Percentiles rank a stretch among this genome's conserved stretches.
Conservation (phyloP, 2,888 invertebrate species). For the Ormyrus pomaceus region DNA sequence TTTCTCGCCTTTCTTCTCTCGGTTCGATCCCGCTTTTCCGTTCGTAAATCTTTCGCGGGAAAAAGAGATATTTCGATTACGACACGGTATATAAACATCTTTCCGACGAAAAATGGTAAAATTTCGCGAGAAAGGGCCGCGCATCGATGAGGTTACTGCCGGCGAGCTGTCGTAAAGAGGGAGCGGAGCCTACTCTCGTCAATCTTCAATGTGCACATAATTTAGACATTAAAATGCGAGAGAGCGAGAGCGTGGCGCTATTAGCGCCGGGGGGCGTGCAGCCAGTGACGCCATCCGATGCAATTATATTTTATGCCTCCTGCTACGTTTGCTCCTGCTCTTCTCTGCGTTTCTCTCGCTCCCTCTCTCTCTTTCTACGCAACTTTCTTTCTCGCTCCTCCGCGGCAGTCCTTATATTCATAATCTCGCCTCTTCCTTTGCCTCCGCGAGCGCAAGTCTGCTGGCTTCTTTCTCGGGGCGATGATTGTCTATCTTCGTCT, state of each 20-base stretch:
- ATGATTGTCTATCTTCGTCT: conserved; percentile 49
- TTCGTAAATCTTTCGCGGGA: conserved; percentile 50
- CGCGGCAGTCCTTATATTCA: conserved; percentile 33
- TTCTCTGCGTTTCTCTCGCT: conserved; percentile 52
- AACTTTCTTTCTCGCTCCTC: conserved; percentile 55
- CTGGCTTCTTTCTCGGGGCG: conserved; percentile 27
- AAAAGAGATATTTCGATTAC: conserved; percentile 42
- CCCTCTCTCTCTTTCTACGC: conserved; percentile 32
- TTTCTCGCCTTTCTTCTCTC: conserved; percentile 20
- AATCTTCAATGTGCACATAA: conserved; percentile 73
- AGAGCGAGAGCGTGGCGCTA: conserved; percentile 64
- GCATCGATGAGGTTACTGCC: conserved; percentile 33
- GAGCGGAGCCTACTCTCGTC: conserved; percentile 62
- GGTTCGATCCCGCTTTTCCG: conserved; percentile 31
- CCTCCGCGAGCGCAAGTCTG: conserved; percentile 1
- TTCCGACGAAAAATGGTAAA: conserved; percentile 29
- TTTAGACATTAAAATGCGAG: conserved; percentile 75
- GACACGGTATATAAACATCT: not conserved
- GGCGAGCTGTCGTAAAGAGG: not conserved
- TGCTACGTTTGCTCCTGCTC: conserved; percentile 65
- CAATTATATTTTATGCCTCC: conserved; percentile 75
- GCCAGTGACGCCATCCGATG: conserved; percentile 72
- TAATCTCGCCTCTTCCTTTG: conserved; percentile 50
- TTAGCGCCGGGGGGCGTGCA: conserved; percentile 70
- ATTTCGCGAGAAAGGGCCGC: not conserved